These are phyloP conservation scores for Brachirus orientalis DNA, from an alignment of 2,113 vertebrate genomes.

Conservation along the genomic window DNA sequence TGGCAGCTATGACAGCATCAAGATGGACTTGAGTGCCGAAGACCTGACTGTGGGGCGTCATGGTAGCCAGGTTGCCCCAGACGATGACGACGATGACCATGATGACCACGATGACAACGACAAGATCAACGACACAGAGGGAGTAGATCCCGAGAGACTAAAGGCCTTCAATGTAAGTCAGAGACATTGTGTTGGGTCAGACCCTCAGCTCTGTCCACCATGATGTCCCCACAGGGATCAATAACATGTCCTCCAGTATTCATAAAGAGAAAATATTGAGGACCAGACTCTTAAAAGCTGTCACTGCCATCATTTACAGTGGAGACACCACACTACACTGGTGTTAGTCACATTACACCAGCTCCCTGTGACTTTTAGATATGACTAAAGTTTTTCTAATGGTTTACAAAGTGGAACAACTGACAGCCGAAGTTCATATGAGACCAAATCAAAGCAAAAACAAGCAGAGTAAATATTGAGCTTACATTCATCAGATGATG, in stretches of 20 bases:
- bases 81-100: constrained; percentile 93
- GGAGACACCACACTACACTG: too few species aligned
- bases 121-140: constrained; percentile 95
- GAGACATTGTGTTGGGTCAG: background rate
- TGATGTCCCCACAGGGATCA: constrained; percentile 7
- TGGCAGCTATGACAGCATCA: constrained; percentile 92
- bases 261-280: background rate
- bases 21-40: constrained; percentile 91
- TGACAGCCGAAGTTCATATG: too few species aligned
- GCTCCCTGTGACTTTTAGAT: too few species aligned
- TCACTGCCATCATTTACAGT: too few species aligned
- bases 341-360: too few species aligned
- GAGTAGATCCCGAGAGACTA: constrained; percentile 94
- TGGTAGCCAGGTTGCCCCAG: constrained; percentile 79
- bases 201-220: background rate
- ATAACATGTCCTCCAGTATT: background rate
- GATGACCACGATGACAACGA: constrained; percentile 98
- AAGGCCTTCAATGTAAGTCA: constrained; percentile 96
- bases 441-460: too few species aligned
- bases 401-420: too few species aligned
- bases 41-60: constrained; percentile 88
- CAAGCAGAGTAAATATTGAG: too few species aligned
- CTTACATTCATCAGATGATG: too few species aligned
- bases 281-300: too few species aligned
- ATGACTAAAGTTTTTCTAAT: too few species aligned